These are phyloP conservation scores for Dicyrtomina minuta DNA, from an alignment of 2,888 invertebrate species.

Conservation along the genomic window DNA sequence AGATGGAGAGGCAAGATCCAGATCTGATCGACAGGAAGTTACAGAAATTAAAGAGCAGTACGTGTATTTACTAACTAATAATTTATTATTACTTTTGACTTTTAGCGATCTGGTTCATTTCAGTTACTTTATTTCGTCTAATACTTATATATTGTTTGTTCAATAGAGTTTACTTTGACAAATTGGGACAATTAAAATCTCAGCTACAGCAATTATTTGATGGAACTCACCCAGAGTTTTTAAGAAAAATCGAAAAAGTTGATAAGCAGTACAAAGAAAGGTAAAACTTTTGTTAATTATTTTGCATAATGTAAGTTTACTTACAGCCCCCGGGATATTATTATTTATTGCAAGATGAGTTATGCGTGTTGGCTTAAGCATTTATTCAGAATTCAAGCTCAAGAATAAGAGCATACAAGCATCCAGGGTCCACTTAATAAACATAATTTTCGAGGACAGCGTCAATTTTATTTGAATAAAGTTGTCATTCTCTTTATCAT, in stretches of 20 bases:
- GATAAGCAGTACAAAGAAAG: slow-evolving; percentile 81
- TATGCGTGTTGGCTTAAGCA: too few species aligned
- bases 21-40: slow-evolving; percentile 59
- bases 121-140: not conserved
- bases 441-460: too few species aligned
- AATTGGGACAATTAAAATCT: slow-evolving; percentile 81
- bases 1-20: slow-evolving; percentile 51
- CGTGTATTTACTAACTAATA: slow-evolving; percentile 56
- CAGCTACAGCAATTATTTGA: slow-evolving; percentile 86
- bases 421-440: too few species aligned
- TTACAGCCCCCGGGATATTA: too few species aligned
- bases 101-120: not conserved
- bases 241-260: slow-evolving; percentile 75
- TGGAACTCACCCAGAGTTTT: slow-evolving; percentile 81
- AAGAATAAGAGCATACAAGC: too few species aligned
- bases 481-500: too few species aligned
- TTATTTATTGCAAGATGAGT: too few species aligned
- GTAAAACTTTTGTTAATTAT: too few species aligned
- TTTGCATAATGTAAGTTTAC: too few species aligned
- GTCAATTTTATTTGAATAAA: too few species aligned
- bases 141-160: slow-evolving; percentile 30
- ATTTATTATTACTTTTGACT: not conserved
- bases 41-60: slow-evolving; percentile 86
- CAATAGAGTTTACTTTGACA: slow-evolving; percentile 82
- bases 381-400: too few species aligned